These are phyloP conservation scores for Lagopus muta DNA, from an alignment of 2,113 vertebrate genomes.

Conservation along the genomic window DNA sequence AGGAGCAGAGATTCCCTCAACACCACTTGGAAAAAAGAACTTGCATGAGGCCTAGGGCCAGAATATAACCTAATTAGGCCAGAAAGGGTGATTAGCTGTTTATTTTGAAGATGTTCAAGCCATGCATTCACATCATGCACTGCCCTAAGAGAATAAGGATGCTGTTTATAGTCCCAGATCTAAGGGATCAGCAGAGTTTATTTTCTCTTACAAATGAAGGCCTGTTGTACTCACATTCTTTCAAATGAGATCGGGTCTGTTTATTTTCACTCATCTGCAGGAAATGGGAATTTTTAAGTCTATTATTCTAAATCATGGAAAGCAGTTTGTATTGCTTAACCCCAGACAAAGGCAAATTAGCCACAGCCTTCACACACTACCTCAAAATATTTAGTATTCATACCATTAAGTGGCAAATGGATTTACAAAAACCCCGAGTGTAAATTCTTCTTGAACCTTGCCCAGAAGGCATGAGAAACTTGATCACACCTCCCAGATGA, in stretches of 20 bases:
- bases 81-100: constrained; percentile 61
- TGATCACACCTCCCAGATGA: neutral
- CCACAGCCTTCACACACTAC: neutral
- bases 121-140: constrained; percentile 14
- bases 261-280: constrained; percentile 69
- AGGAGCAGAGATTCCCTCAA: neutral
- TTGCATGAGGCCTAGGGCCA: constrained; percentile 28
- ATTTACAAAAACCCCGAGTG: neutral
- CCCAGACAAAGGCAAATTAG: constrained; percentile 35
- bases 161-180: constrained; percentile 46
- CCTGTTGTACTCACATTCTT: constrained; percentile 41
- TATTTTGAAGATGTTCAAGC: constrained; percentile 61
- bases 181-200: constrained; percentile 55
- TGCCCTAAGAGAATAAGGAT: constrained; percentile 42
- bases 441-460: constrained; percentile 1
- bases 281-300: constrained; percentile 47
- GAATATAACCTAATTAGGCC: constrained; percentile 60
- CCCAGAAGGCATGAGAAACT: neutral
- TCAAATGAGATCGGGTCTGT: constrained; percentile 38
- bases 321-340: constrained; percentile 46
- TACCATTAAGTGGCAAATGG: neutral
- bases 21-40: neutral
- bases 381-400: neutral
- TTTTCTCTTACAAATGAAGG: constrained; percentile 53
- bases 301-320: constrained; percentile 20